Evolutionary conservation across 2,888 invertebrate genomes (phyloP).

Genomic region (Augiades crinisus): DNA sequence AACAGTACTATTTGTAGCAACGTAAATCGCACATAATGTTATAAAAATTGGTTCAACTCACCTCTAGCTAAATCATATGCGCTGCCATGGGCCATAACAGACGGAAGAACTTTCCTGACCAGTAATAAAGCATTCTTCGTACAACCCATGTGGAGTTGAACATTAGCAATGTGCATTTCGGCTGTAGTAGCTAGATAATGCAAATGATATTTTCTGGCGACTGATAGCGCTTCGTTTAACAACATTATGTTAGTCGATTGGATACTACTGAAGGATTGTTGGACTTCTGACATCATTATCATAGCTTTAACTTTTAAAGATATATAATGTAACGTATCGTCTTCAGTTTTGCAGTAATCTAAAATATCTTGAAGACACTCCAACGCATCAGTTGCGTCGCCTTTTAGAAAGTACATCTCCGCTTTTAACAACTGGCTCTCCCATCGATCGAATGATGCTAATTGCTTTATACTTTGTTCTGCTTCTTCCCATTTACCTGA

Average conservation of each 20-base stretch:
- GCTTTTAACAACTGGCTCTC: slow-evolving; percentile 83
- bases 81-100: slow-evolving; percentile 90
- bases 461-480: slow-evolving; percentile 84
- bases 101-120: slow-evolving; percentile 85
- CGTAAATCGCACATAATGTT: neutral
- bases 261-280: slow-evolving; percentile 81
- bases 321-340: slow-evolving; percentile 75
- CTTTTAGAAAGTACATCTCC: slow-evolving; percentile 79
- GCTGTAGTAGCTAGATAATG: slow-evolving; percentile 88
- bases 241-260: slow-evolving; percentile 78
- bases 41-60: slow-evolving; percentile 34
- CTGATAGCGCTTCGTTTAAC: slow-evolving; percentile 86
- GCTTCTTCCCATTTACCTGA: slow-evolving; percentile 86
- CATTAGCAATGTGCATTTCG: slow-evolving; percentile 90
- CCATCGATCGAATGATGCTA: slow-evolving; percentile 84
- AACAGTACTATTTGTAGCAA: too few relatives aligned
- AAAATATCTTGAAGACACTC: slow-evolving; percentile 75
- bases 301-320: slow-evolving; percentile 84
- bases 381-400: slow-evolving; percentile 68
- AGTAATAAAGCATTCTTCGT: slow-evolving; percentile 88
- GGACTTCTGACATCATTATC: slow-evolving; percentile 84
- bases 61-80: slow-evolving; percentile 90
- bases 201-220: slow-evolving; percentile 88
- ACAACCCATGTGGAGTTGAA: slow-evolving; percentile 88
- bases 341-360: slow-evolving; percentile 75